Percentiles rank a stretch among this genome's conserved stretches.
phyloP scores from a whole-genome alignment of 2,797 vertebrate species.

The Gambusia yucatana region DNA sequence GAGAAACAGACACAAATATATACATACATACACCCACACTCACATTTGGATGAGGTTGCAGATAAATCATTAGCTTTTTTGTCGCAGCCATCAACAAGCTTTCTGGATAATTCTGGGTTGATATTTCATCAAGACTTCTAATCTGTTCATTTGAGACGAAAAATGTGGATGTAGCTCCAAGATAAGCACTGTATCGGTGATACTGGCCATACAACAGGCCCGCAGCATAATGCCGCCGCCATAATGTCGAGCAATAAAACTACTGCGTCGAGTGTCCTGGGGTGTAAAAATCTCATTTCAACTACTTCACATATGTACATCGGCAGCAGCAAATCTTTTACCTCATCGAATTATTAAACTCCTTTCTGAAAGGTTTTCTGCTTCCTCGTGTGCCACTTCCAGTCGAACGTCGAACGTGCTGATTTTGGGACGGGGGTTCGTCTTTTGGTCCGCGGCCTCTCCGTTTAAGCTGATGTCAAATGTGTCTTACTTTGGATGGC shows the following conservation, averaged over 20 bases:
- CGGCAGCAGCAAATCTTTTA: background rate
- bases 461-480: background rate
- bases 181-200: background rate
- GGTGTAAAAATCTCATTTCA: background rate
- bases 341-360: background rate
- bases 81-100: background rate
- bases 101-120: background rate
- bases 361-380: background rate
- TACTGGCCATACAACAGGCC: background rate
- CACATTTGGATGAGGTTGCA: background rate
- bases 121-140: background rate
- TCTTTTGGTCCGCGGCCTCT: background rate
- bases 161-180: background rate
- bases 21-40: background rate
- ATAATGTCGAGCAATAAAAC: too few species aligned
- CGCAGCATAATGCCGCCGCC: too few species aligned
- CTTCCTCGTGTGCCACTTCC: background rate
- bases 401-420: background rate
- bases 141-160: background rate
- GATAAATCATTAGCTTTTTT: background rate
- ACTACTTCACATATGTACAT: background rate
- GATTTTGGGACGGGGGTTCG: background rate
- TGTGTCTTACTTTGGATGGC: background rate
- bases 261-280: too few species aligned
- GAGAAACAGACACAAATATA: background rate